Conservation (phyloP, 2,113 vertebrate species). For the Anolis sagrei region DNA sequence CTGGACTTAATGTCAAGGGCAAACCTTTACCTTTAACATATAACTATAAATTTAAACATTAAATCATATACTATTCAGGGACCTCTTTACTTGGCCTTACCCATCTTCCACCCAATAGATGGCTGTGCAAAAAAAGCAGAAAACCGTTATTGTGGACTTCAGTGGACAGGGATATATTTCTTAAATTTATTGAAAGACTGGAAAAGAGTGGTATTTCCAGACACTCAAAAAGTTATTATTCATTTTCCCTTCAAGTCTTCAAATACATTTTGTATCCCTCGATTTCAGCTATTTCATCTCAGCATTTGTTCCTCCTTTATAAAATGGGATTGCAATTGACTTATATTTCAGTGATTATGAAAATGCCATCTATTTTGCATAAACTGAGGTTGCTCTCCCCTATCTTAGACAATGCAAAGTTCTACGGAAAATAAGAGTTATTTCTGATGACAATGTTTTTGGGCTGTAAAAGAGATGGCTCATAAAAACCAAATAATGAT, state of each 20-base stretch:
- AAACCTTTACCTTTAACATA: too few relatives aligned
- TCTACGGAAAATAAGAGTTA: neutral
- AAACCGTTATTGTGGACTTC: too few relatives aligned
- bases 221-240: neutral
- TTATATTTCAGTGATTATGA: neutral
- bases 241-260: too few relatives aligned
- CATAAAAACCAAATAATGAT: neutral
- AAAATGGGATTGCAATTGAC: neutral
- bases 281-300: neutral
- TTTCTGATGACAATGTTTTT: neutral
- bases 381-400: neutral
- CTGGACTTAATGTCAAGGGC: too few relatives aligned
- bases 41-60: too few relatives aligned
- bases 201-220: neutral
- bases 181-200: too few relatives aligned
- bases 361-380: neutral
- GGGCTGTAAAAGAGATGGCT: neutral
- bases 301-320: neutral
- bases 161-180: too few relatives aligned
- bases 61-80: too few relatives aligned
- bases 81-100: too few relatives aligned
- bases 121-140: too few relatives aligned
- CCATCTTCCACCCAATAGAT: too few relatives aligned
- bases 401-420: neutral
- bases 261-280: too few relatives aligned